Evolutionary conservation across 2,888 invertebrate species (phyloP).

Genomic region (Xylota sylvarum): DNA sequence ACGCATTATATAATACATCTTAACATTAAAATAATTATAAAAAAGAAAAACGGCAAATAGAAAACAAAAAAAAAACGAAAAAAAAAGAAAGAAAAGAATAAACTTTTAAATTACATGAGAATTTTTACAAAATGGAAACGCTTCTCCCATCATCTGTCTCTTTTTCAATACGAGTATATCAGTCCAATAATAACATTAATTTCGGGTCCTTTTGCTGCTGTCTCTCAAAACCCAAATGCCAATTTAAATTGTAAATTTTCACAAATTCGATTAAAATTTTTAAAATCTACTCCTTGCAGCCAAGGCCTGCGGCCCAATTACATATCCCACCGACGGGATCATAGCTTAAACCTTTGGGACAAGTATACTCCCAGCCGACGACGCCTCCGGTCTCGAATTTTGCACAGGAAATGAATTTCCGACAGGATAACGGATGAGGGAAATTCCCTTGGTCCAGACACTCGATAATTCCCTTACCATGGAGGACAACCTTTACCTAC

Average conservation of each 20-base stretch:
- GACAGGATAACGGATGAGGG: conserved; percentile 95
- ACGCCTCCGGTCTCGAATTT: conserved; percentile 91
- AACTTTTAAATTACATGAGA: conserved; percentile 51
- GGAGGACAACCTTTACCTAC: conserved; percentile 86
- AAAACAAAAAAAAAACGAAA: conserved; percentile 3
- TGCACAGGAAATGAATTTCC: conserved; percentile 96
- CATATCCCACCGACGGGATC: conserved; percentile 96
- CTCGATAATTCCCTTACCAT: conserved; percentile 90
- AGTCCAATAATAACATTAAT: conserved; percentile 73
- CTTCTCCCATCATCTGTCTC: background rate
- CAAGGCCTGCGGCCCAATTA: conserved; percentile 94
- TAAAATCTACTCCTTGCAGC: conserved; percentile 88
- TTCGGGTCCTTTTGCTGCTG: conserved; percentile 19
- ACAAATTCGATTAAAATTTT: conserved; percentile 57
- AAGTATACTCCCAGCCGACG: conserved; percentile 95
- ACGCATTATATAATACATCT: conserved; percentile 53
- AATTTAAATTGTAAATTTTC: conserved; percentile 46
- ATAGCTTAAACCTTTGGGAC: conserved; percentile 93
- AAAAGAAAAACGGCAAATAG: conserved; percentile 44
- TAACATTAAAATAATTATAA: conserved; percentile 53
- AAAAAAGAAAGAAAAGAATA: conserved; percentile 9
- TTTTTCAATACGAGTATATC: conserved; percentile 56
- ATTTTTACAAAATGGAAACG: conserved; percentile 36
- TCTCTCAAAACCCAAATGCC: conserved; percentile 25
- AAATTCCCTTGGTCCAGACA: conserved; percentile 96